Base-by-base conservation (phyloP, 2,888 invertebrate genomes). In the Platynereis dumerilii region DNA sequence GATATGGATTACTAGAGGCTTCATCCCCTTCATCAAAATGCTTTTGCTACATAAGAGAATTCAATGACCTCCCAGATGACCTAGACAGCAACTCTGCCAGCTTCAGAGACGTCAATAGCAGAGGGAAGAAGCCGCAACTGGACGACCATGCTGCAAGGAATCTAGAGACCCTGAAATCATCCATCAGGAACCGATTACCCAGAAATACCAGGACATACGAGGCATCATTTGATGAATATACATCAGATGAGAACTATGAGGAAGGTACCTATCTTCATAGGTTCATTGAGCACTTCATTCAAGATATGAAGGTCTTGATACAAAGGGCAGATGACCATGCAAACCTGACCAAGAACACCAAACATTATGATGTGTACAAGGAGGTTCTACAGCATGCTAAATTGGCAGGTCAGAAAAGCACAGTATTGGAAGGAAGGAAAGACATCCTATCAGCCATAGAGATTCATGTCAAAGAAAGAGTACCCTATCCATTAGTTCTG, bases 31-130 rank as follows among this genome's bases (percentile, higher is more conserved):
- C 54, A 24, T 53, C 52, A 34, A 29, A 53, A 29, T 54, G 61
- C 42, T 39, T 61, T 22, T 61, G 61, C 17, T 61, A 61, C 61
- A 61, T 61, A 22, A 48, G 61, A 15, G 54, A 61, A 42, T 54
- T 61, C 39, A 28, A 52, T 15, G 61, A 61, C 42, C 27, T 61
- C 2, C 61, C 61, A 10, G 12, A n/a, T n/a, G 29, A 54, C 22
- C 42, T 27, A 2, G 24, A 54, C 54, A 54, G 54, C 22, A 52
- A 61, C 12, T 34, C 24, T 26, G 29, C 54, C 15, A 53, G 22
- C 10, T 61, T 53, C 42, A n/a, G 53, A 22, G 61, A 61, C 55
- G 52, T 61, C 52, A 39, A 34, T 20, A n/a, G 39, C 24, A 20
- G 55, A 22, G 54, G 24, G 2, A 52, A 53, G 10, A 48, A 61